Percentiles rank a stretch among this genome's conserved stretches.
These are phyloP conservation scores for Ophion costatus DNA, from an alignment of 2,888 invertebrate genomes.

Conservation along the genomic window DNA sequence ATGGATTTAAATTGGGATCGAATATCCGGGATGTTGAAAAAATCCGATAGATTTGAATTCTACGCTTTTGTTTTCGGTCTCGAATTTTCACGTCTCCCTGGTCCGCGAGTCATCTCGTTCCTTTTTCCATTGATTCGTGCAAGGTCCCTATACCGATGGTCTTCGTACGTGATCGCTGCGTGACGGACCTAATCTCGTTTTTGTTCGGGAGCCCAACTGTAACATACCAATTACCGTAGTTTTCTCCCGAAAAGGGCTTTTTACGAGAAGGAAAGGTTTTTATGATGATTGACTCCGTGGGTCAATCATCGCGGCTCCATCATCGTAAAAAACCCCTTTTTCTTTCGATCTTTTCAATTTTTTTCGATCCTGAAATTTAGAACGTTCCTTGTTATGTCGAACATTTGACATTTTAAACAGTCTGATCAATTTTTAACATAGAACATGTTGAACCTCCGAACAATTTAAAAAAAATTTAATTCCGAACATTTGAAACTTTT, in stretches of 20 bases:
- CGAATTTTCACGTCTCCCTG: conserved; percentile 46
- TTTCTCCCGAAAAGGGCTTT: conserved; percentile 51
- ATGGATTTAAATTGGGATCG: no score
- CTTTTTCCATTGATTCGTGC: background rate
- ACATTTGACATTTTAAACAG: background rate
- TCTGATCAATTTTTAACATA: no score
- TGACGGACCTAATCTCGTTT: background rate
- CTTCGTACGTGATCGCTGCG: background rate
- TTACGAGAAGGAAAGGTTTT: conserved; percentile 14
- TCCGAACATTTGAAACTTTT: no score
- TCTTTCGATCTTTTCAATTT: background rate
- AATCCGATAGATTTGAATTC: no score
- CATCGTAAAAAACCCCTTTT: background rate
- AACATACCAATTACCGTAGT: conserved; percentile 18
- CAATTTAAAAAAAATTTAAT: no score
- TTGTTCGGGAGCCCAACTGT: background rate
- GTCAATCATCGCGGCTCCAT: conserved; percentile 9
- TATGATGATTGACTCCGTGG: conserved; percentile 4
- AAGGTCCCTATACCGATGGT: background rate
- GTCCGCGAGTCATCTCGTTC: background rate
- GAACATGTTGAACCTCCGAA: no score
- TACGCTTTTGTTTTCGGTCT: background rate
- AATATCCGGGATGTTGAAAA: no score
- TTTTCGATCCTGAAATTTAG: background rate
- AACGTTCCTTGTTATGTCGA: background rate